Conservation (phyloP, 2,113 vertebrate species). For the Cynocephalus volans region DNA sequence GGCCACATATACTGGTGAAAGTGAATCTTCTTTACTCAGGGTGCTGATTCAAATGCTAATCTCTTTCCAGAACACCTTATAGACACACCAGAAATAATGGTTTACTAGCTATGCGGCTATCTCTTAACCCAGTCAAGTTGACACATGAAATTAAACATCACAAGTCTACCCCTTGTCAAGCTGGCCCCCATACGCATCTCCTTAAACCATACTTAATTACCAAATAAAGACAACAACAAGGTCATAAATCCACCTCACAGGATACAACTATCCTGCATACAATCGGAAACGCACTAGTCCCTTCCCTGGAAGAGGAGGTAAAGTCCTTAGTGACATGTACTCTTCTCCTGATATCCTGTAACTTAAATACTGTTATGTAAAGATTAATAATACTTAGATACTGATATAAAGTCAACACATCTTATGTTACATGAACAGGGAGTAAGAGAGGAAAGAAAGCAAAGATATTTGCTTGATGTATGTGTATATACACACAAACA, state of each 20-base stretch:
- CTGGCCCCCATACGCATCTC: not conserved
- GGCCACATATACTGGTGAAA: not conserved
- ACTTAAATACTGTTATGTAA: not conserved
- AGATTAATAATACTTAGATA: not conserved
- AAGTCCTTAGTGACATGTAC: not conserved
- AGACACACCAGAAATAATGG: not conserved
- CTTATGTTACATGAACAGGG: not conserved
- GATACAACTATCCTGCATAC: not conserved
- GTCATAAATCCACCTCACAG: not conserved
- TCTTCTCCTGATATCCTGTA: not conserved
- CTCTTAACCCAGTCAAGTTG: not conserved
- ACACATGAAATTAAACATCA: not conserved
- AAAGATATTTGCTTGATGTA: not conserved
- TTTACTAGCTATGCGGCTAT: not conserved
- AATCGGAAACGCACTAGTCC: not conserved
- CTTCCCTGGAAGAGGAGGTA: not conserved
- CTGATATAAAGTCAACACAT: not conserved
- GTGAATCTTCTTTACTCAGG: not conserved
- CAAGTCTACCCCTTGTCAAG: not conserved
- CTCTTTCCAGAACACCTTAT: not conserved
- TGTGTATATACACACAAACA: not conserved
- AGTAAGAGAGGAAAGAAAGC: not conserved
- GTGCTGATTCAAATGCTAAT: not conserved
- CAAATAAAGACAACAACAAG: not conserved
- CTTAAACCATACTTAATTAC: not conserved